Percentiles rank a stretch among this genome's conserved stretches.
phyloP scores from a whole-genome alignment of 1,140 invertebrate species.

The Drosophila pectinifera region DNA sequence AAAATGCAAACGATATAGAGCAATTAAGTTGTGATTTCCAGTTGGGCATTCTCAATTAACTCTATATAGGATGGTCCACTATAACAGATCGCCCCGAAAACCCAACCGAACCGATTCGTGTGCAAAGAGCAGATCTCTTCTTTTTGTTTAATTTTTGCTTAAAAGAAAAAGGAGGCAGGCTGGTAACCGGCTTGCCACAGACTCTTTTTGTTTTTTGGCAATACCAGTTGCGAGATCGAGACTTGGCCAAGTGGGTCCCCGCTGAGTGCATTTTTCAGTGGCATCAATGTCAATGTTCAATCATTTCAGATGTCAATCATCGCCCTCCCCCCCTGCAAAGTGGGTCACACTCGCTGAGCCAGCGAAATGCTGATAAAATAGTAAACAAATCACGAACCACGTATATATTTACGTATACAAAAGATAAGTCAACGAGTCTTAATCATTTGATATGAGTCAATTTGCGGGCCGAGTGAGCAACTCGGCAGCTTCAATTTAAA shows the following conservation, averaged over 20 bases:
- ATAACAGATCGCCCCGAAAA: constrained; percentile 39
- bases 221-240: constrained; percentile 48
- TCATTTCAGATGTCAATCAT: constrained; percentile 16
- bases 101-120: constrained; percentile 2
- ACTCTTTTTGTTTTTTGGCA: constrained; percentile 59
- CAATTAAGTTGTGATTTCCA: constrained; percentile 30
- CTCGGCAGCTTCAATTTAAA: constrained; percentile 62
- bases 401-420: constrained; percentile 6
- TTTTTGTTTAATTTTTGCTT: constrained; percentile 2
- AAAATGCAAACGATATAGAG: constrained; percentile 34
- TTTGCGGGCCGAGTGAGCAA: constrained; percentile 37
- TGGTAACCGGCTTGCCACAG: constrained; percentile 34
- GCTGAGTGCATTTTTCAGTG: constrained; percentile 47
- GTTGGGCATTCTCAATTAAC: too few species aligned
- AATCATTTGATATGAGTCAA: constrained; percentile 64
- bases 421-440: constrained; percentile 51
- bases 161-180: constrained; percentile 19
- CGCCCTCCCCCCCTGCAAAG: constrained; percentile 38
- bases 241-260: constrained; percentile 54
- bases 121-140: constrained; percentile 28
- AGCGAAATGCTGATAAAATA: constrained; percentile 54
- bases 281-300: constrained; percentile 74
- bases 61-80: constrained; percentile 35
- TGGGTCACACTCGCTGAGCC: constrained; percentile 58
- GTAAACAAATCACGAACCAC: constrained; percentile 14